Conservation (phyloP, 1,140 invertebrate genomes). For the Drosophila obscura region DNA sequence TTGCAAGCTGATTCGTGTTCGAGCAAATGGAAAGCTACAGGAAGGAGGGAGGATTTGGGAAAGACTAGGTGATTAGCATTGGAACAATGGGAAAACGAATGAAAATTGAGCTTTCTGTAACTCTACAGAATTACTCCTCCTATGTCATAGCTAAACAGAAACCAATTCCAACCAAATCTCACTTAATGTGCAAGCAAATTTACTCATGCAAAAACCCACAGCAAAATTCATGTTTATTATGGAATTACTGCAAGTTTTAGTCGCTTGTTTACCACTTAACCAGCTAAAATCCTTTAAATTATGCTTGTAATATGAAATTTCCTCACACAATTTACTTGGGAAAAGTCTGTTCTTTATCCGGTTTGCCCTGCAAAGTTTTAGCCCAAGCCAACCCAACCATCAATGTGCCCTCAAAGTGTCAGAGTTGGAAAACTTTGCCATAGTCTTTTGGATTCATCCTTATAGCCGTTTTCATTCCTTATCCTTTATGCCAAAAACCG, state of each 20-base stretch:
- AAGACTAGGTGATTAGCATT: not conserved
- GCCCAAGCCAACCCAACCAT: constrained; percentile 13
- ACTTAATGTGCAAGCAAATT: not conserved
- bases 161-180: too few species aligned
- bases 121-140: too few species aligned
- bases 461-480: constrained; percentile 12
- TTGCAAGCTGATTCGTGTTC: constrained; percentile 39
- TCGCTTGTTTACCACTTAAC: constrained; percentile 7
- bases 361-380: constrained; percentile 3
- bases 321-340: constrained; percentile 2
- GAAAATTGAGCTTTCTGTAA: too few species aligned
- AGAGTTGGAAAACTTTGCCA: constrained; percentile 57
- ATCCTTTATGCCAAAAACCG: constrained; percentile 50
- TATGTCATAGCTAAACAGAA: too few species aligned
- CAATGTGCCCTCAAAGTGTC: constrained; percentile 59
- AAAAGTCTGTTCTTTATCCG: constrained; percentile 18
- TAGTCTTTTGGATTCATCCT: constrained; percentile 18
- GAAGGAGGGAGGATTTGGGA: not conserved
- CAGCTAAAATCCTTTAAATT: constrained; percentile 24
- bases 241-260: too few species aligned
- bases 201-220: not conserved
- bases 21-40: not conserved
- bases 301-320: constrained; percentile 11
- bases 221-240: not conserved
- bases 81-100: too few species aligned